Percentiles rank a stretch among this genome's conserved stretches.
phyloP scores from a whole-genome alignment of 1,140 invertebrate genomes.

The Trissolcus basalis region DNA sequence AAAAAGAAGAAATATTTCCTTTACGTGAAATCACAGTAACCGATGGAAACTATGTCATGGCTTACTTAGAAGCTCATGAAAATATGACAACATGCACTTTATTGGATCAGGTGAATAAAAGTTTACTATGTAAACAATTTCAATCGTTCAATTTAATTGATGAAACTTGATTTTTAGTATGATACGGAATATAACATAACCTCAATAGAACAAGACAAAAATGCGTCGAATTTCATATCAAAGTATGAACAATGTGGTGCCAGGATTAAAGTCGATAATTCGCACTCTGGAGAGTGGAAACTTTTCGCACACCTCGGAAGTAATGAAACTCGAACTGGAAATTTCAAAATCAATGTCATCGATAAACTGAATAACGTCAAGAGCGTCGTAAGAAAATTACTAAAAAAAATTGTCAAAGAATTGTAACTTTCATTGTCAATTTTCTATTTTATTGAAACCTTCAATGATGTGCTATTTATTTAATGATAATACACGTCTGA shows the following conservation, averaged over 20 bases:
- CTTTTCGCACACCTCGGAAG: constrained; percentile 34
- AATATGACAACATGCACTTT: constrained; percentile 34
- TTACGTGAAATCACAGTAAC: constrained; percentile 11
- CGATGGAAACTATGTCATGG: constrained; percentile 32
- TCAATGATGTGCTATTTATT: too few relatives aligned
- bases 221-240: constrained; percentile 12
- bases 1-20: constrained; percentile 2
- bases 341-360: background rate
- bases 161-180: constrained; percentile 12
- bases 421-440: too few relatives aligned
- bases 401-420: too few relatives aligned
- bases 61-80: constrained; percentile 2
- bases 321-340: background rate
- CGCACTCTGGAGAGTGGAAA: constrained; percentile 28
- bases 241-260: constrained; percentile 51
- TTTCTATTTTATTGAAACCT: too few relatives aligned
- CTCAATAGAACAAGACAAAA: constrained; percentile 3
- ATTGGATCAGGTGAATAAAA: constrained; percentile 24
- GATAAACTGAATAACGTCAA: background rate
- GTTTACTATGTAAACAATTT: too few relatives aligned
- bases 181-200: constrained; percentile 9
- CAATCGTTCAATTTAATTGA: too few relatives aligned
- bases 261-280: constrained; percentile 30
- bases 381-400: background rate
- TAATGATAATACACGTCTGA: too few relatives aligned